phyloP scores from a whole-genome alignment of 2,113 vertebrate genomes.

The Notechis scutatus region DNA sequence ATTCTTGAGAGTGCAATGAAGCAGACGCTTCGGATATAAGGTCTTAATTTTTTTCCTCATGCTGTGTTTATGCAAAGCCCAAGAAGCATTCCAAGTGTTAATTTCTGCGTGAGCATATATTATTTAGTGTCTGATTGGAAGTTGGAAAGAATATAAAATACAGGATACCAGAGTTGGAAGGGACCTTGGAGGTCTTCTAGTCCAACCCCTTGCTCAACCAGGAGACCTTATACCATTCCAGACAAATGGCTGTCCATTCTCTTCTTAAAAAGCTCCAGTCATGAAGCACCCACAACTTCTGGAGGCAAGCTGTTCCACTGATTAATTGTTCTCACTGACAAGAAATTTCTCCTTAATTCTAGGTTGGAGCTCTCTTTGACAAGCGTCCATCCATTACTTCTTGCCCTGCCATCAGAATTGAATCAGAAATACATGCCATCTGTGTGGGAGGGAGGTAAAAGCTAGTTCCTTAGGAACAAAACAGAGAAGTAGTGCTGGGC shows the following conservation, averaged over 20 bases:
- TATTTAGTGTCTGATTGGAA: neutral
- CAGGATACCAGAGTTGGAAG: neutral
- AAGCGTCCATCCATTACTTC: neutral
- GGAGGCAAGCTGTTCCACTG: no score
- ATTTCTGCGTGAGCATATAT: neutral
- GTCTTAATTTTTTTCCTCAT: neutral
- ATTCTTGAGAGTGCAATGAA: neutral
- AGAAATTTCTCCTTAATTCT: no score
- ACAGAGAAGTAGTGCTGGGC: neutral
- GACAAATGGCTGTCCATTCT: no score
- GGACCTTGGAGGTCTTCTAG: neutral
- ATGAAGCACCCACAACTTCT: no score
- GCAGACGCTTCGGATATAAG: neutral
- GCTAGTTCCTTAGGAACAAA: neutral
- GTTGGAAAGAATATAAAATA: neutral
- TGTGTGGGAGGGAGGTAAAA: neutral
- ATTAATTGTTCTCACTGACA: no score
- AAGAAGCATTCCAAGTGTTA: neutral
- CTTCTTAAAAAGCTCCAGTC: no score
- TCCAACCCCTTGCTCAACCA: no score
- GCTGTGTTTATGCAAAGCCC: neutral
- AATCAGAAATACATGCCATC: neutral
- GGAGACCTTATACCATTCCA: no score
- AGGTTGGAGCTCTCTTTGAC: neutral
- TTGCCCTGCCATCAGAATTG: neutral